Base-by-base conservation (phyloP, 2,797 vertebrate genomes). In the Danio albolineatus region DNA sequence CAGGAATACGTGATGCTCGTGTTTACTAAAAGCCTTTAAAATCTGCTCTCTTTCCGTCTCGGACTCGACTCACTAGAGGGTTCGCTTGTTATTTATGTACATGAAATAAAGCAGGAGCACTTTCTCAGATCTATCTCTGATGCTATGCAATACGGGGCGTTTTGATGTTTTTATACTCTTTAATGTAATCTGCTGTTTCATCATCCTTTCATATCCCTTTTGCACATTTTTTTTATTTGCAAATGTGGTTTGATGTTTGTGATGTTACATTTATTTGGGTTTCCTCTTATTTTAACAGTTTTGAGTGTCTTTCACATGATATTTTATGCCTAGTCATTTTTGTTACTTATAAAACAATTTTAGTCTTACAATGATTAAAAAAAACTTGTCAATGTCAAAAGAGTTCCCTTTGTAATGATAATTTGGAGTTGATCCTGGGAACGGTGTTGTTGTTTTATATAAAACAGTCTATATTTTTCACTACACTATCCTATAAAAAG, bases 71-170 rank as follows among this genome's bases (percentile, higher is more conserved):
- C 48, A 53, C n/a, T 19, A 36, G 49, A 70, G 6, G 49, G 53
- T 70, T 53, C 39, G 53, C 66, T 70, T n/a, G 48, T 38, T 67
- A 51, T 69, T 70, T 53, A 19, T 53, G 66, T 17, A 17, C 36
- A 54, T 41, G n/a, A 54, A 70, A 53, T 70, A 39, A 13, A 54
- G 7, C n/a, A 54, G 67, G n/a, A 53, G 70, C 10, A 8, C 13
- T 39, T 70, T 70, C 16, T 10, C 14, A 13, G 7, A 19, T 70
- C 10, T 8, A 12, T 70, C 36, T 19, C 10, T 17, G 7, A 43
- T 41, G 49, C 10, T 53, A 13, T 53, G 66, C 48, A 39, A 12
- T 53, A 53, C 38, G 9, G 39, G 8, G 9, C 12, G 66, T 53
- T 53, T 13, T 69, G n/a, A 54, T 19, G n/a, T 17, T 13, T 53